Base-by-base conservation (phyloP, 1,140 invertebrate species). In the Subanguina moxae region DNA sequence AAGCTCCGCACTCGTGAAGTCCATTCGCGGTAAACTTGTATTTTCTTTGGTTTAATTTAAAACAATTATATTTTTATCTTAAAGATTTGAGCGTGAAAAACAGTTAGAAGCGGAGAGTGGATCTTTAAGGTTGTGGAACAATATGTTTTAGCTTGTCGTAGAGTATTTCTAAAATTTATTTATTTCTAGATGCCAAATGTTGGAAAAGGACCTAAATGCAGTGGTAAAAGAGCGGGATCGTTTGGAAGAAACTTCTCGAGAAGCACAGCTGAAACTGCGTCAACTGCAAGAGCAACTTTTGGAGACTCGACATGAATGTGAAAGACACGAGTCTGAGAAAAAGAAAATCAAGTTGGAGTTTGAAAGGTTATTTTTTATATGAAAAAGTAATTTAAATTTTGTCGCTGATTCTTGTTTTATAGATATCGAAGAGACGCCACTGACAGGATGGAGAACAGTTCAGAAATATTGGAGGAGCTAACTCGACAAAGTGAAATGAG, bases 381-480 rank as follows among this genome's bases (percentile, higher is more conserved):
- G 8, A 28, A 61, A 61, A 3, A 5, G 17, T 15, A 15, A 21
- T 52, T 21, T 52, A 52, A 45, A 45, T 61, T n/a, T n/a, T 61
- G 58, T 45, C 46, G 7, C 3, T 45, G 3, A 23, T 38, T 45
- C 3, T 45, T 61, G n/a, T 3, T 27, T 62, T 77, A 32, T 56
- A 75, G 73, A 17, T 75, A 73, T 43, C 70, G 67, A 27, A 28
- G 61, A 15, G 73, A 75, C 25, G 69, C 74, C 19, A 48, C 58
- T 23, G 42, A 70, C 30, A 56, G 74, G 17, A 72, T 75, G 30
- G 70, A 77, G 23, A 62, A 70, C 32, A 74, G 57, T 25, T 65
- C 72, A 3, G 74, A 76, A 56, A 43, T 77, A 7, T 43, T 75
- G 56, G 73, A 75, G 23, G 59, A 74, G 32, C 57, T 75, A 17